Evolutionary conservation across 2,797 vertebrate species (phyloP), one percentile per base, ranked within the genome.

Genomic region (Anabas testudineus): DNA sequence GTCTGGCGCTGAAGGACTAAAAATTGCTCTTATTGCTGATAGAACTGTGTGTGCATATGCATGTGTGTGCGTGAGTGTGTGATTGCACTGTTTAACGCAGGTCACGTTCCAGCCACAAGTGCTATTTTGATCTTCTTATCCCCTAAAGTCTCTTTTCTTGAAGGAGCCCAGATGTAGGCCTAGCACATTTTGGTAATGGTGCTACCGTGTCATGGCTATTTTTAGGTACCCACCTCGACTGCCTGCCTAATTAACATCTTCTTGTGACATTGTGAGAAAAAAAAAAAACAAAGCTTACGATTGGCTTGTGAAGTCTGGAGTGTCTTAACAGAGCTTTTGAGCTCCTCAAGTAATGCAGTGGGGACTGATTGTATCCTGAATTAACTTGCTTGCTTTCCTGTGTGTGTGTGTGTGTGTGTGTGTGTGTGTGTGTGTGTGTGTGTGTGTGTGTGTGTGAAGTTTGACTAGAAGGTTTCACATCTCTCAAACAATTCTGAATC

Each of bases 191-290:
- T 55, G 51, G 42, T 67, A 74, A 37, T 15, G 39, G 71, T 81
- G 81, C 80, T 74, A 82, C 53, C 7, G 14, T 78, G 80, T 71
- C 74, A 71, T 4, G 1, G 16, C 74, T 87, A 84, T 87, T 88
- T 84, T 76, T 84, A 82, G 80, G 3, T 13, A 2, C 58, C 67
- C 66, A 71, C 57, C 62, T 66, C 34, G 4, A 59, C 63, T 21
- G 36, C 57, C 70, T 52, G 59, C 22, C 83, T 81, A 75, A 90
- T 89, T 81, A 83, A 69, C 75, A 68, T 83, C 43, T 68, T 72
- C 69, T 49, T 46, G 48, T 83, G 72, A 81, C 78, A 83, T 30
- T 18, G 58, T 61, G 58, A 61, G 56, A 14, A 43, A 43, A 60
- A 78, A 14, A 43, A 43, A 60, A 78, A 67, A 49, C 43, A 62